These are phyloP conservation scores for Amia ocellicauda DNA, from an alignment of 2,113 vertebrate species.

Conservation along the genomic window DNA sequence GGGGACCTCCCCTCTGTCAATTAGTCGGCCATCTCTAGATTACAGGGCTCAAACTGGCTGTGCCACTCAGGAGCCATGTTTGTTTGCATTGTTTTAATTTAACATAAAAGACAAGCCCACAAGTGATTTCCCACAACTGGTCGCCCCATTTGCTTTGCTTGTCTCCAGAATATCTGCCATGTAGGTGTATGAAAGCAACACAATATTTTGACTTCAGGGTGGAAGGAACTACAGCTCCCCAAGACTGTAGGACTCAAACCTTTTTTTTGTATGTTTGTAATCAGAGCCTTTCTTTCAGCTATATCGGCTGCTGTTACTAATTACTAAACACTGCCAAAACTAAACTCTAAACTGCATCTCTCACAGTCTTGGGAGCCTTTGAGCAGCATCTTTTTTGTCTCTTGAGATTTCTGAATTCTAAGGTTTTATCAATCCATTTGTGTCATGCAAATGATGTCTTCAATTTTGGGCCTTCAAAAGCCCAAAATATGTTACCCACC, in stretches of 20 bases:
- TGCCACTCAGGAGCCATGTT: too few species aligned
- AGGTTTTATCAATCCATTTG: not conserved
- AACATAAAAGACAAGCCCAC: too few species aligned
- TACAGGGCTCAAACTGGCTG: too few species aligned
- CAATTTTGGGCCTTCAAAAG: not conserved
- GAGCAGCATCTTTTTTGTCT: not conserved
- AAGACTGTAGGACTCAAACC: not conserved
- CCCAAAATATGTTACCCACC: not conserved
- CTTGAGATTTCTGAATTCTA: not conserved
- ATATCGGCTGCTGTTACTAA: constrained; percentile 15
- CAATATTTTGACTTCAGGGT: too few species aligned
- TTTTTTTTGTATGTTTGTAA: constrained; percentile 12
- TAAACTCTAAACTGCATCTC: constrained; percentile 5
- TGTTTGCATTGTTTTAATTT: too few species aligned
- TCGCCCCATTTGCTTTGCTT: too few species aligned
- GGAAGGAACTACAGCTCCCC: not conserved
- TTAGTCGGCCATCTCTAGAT: too few species aligned
- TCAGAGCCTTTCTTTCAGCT: not conserved
- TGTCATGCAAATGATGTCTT: not conserved
- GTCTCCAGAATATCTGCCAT: too few species aligned
- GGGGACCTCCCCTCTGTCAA: too few species aligned
- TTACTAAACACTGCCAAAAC: not conserved
- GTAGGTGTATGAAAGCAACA: too few species aligned
- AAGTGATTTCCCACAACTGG: too few species aligned
- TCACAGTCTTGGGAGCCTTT: constrained; percentile 2